Percentiles rank a stretch among this genome's conserved stretches.
Conservation (phyloP, 2,888 invertebrate genomes). For the Amblyjoppa proteus region DNA sequence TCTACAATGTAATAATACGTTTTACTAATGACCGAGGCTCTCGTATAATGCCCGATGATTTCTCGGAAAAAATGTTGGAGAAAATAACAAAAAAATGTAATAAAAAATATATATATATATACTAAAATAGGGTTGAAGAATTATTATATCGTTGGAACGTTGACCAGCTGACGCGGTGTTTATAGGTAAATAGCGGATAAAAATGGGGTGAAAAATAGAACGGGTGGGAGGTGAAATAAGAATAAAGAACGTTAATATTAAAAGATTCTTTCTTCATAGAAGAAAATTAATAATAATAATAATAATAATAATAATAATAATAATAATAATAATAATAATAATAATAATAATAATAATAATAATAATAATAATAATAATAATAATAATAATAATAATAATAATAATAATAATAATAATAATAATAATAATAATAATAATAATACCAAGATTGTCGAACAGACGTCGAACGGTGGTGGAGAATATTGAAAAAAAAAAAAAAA, state of each 20-base stretch:
- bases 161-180: constrained; percentile 54
- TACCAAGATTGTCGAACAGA: neutral
- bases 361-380: too few relatives aligned
- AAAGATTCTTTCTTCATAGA: constrained; percentile 31
- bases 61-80: constrained; percentile 33
- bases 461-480: neutral
- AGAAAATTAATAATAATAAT: neutral
- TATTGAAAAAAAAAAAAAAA: constrained; percentile 18
- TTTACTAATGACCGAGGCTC: constrained; percentile 44
- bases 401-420: too few relatives aligned
- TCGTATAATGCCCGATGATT: constrained; percentile 41
- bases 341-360: too few relatives aligned
- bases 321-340: too few relatives aligned
- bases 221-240: constrained; percentile 40
- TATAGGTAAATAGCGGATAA: constrained; percentile 40
- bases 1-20: constrained; percentile 63
- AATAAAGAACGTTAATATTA: constrained; percentile 52
- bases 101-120: neutral
- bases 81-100: neutral
- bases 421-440: too few relatives aligned
- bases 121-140: constrained; percentile 35
- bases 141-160: constrained; percentile 43
- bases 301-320: too few relatives aligned
- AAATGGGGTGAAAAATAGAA: neutral
- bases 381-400: too few relatives aligned